A percentile compares a stretch with the other conserved stretches of the same genome.
These are phyloP conservation scores for Phyllostomus hastatus DNA, from an alignment of 2,113 vertebrate genomes.

Conservation along the genomic window DNA sequence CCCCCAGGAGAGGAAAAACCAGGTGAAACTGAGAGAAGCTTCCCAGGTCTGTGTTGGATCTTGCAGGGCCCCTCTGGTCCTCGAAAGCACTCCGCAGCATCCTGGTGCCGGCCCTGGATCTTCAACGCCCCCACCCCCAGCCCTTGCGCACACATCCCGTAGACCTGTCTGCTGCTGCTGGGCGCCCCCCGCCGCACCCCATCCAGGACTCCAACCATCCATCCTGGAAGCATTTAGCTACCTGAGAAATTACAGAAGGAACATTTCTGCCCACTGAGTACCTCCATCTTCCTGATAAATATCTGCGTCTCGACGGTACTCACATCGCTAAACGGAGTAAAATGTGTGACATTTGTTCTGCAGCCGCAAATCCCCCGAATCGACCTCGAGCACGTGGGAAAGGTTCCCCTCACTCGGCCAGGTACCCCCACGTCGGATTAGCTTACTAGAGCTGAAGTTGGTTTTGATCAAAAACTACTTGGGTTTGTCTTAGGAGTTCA, in stretches of 20 bases:
- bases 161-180: neutral
- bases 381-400: neutral
- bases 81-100: neutral
- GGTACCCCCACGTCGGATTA: neutral
- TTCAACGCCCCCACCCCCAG: no score
- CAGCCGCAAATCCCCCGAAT: neutral
- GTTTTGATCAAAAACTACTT: neutral
- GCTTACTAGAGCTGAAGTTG: neutral
- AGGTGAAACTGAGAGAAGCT: neutral
- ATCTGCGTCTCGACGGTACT: neutral
- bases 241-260: neutral
- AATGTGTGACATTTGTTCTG: neutral
- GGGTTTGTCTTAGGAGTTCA: neutral
- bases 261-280: neutral
- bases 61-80: neutral
- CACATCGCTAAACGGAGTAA: neutral
- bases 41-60: neutral
- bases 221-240: neutral
- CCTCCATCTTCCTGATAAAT: neutral
- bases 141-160: rapidly evolving
- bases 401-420: neutral
- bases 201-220: neutral
- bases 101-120: neutral
- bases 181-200: neutral
- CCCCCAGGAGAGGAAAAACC: neutral